phyloP scores from a whole-genome alignment of 1,140 invertebrate genomes.

The Tetramorium parvispinum region DNA sequence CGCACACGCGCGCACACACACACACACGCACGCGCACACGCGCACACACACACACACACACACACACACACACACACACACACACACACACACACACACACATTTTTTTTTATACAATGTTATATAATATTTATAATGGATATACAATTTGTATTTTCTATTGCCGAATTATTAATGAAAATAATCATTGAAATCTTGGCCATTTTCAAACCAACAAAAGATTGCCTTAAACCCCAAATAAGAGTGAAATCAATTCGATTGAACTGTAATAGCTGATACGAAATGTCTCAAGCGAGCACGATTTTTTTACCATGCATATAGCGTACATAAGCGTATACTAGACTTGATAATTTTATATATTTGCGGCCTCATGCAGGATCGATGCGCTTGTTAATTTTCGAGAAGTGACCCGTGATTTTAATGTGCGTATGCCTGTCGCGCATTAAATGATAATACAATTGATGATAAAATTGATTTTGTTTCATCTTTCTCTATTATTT shows the following conservation, averaged over 20 bases:
- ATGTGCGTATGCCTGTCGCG: conserved; percentile 12
- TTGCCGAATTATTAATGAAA: conserved; percentile 11
- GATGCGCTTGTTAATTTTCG: conserved; percentile 27
- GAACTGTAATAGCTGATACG: conserved; percentile 4
- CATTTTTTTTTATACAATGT: conserved; percentile 34
- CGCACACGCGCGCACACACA: no score
- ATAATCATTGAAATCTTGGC: conserved; percentile 38
- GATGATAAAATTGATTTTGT: conserved; percentile 27
- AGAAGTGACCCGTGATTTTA: not conserved
- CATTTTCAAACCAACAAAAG: conserved; percentile 17
- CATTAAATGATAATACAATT: not conserved
- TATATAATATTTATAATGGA: conserved; percentile 27
- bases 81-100: no score
- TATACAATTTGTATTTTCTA: conserved; percentile 14
- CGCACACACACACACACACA: no score
- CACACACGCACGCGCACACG: no score
- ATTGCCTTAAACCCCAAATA: conserved; percentile 49
- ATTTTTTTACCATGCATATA: conserved; percentile 33
- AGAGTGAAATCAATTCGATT: conserved; percentile 24
- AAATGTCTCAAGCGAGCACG: not conserved
- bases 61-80: no score
- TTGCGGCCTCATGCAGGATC: not conserved
- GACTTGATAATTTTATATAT: conserved; percentile 41
- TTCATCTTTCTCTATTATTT: not conserved
- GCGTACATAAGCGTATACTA: conserved; percentile 41